Percentiles rank a stretch among this genome's conserved stretches.
These are phyloP conservation scores for Myiagra hebetior DNA, from an alignment of 2,113 vertebrate genomes.

Conservation along the genomic window DNA sequence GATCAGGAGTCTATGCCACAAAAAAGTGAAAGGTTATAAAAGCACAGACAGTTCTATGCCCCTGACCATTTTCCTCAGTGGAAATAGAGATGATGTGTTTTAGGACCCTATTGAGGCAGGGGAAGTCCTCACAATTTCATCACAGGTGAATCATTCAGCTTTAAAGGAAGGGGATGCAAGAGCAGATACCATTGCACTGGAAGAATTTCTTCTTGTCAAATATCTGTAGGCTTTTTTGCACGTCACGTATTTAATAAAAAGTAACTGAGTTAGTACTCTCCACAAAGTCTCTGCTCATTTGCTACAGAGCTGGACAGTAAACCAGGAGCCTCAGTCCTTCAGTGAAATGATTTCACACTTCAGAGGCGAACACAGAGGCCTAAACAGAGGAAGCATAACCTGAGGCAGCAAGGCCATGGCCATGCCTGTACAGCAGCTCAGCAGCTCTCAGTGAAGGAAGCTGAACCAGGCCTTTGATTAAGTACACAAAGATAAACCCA, in stretches of 20 bases:
- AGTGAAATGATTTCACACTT: not conserved
- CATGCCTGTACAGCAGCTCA: not conserved
- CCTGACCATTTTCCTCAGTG: not conserved
- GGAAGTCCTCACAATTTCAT: not conserved
- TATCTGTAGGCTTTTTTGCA: not conserved
- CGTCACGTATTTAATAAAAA: not conserved
- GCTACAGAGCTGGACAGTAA: not conserved
- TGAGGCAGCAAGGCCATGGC: not conserved
- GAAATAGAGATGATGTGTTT: not conserved
- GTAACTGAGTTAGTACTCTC: not conserved
- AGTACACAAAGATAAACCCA: not conserved
- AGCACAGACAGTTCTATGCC: not conserved
- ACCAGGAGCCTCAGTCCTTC: not conserved
- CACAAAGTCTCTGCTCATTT: not conserved
- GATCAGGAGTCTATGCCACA: not conserved
- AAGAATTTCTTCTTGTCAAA: not conserved
- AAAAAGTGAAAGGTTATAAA: slow-evolving; percentile 31
- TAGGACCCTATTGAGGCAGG: not conserved
- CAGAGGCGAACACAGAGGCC: not conserved
- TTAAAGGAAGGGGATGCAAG: not conserved
- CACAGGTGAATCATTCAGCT: not conserved
- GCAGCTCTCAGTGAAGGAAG: not conserved
- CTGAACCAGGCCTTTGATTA: not conserved
- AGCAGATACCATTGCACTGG: not conserved
- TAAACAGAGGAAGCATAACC: not conserved